phyloP scores from a whole-genome alignment of 2,888 invertebrate genomes.

The Glaucopsyche alexis region DNA sequence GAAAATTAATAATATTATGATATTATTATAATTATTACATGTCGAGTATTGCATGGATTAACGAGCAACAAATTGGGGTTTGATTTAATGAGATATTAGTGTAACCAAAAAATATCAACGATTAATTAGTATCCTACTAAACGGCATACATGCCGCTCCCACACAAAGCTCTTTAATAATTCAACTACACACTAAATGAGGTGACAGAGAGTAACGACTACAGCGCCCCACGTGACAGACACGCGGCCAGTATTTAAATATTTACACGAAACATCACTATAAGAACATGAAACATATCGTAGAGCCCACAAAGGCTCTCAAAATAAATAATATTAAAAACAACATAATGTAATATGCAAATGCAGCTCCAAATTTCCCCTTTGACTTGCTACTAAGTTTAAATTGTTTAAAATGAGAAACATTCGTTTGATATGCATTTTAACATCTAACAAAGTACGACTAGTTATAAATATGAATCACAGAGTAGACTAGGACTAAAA shows the following conservation, averaged over 20 bases:
- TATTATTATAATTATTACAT: background rate
- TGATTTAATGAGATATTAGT: background rate
- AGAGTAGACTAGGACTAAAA: conserved; percentile 66
- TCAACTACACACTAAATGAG: background rate
- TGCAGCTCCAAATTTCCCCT: too few species aligned
- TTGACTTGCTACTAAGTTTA: background rate
- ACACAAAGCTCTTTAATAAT: background rate
- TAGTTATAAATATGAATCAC: conserved; percentile 57
- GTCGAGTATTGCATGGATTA: background rate
- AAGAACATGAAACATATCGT: background rate
- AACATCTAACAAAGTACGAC: conserved; percentile 38
- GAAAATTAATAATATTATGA: background rate
- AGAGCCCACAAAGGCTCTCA: background rate
- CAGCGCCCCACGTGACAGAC: background rate
- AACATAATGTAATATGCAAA: background rate
- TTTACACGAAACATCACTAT: background rate
- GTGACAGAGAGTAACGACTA: background rate
- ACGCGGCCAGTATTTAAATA: background rate
- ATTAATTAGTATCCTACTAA: background rate
- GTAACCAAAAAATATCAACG: background rate
- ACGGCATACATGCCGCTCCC: background rate
- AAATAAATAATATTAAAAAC: background rate
- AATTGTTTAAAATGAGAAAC: conserved; percentile 40
- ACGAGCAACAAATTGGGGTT: background rate
- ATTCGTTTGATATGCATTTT: conserved; percentile 58